Percentiles rank a stretch among this genome's conserved stretches.
Evolutionary conservation across 2,113 vertebrate genomes (phyloP).

Genomic region (Mesitornis unicolor): DNA sequence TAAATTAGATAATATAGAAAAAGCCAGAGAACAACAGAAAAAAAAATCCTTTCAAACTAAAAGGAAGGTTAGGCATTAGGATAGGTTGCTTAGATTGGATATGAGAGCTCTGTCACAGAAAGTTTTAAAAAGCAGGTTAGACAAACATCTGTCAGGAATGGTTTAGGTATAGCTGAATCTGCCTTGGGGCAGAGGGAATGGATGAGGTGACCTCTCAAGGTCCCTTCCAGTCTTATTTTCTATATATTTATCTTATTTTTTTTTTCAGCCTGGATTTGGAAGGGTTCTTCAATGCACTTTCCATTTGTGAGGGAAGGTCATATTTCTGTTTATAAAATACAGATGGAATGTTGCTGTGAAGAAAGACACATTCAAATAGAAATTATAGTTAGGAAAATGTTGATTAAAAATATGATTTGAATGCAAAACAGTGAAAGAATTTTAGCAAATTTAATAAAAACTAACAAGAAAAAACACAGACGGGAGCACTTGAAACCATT

Average conservation of each 20-base stretch:
- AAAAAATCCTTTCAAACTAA: background rate
- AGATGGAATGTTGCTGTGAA: background rate
- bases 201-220: slow-evolving; percentile 43
- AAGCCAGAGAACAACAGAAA: background rate
- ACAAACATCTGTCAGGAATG: slow-evolving; percentile 52
- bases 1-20: background rate
- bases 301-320: background rate
- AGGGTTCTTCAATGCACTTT: background rate
- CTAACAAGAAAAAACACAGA: slow-evolving; percentile 6
- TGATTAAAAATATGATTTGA: slow-evolving; percentile 28
- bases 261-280: background rate
- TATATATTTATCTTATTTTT: background rate
- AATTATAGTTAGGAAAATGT: background rate
- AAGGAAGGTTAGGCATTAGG: background rate
- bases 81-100: background rate
- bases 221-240: background rate
- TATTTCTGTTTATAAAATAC: slow-evolving; percentile 23
- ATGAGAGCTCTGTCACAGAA: slow-evolving; percentile 16
- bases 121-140: slow-evolving; percentile 24
- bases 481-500: slow-evolving; percentile 35
- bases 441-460: slow-evolving; percentile 28
- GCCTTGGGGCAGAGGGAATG: slow-evolving; percentile 38
- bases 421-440: slow-evolving; percentile 21
- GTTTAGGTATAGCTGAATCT: slow-evolving; percentile 42
- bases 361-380: background rate